Percentiles rank a stretch among this genome's conserved stretches.
These are phyloP conservation scores for Orthonyx spaldingii DNA, from an alignment of 2,113 vertebrate genomes.

Conservation along the genomic window DNA sequence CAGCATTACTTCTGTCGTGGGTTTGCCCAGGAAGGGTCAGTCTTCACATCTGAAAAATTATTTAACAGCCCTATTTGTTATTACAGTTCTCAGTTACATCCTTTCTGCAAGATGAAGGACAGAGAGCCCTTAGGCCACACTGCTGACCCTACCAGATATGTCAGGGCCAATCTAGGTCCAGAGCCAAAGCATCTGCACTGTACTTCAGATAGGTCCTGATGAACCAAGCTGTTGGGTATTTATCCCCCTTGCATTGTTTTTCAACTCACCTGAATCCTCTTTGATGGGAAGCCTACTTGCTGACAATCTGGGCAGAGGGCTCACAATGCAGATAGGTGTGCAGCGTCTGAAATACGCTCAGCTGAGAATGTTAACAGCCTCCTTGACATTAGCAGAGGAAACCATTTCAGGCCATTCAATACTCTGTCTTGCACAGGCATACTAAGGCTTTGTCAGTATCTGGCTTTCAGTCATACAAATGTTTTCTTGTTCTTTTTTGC, in stretches of 20 bases:
- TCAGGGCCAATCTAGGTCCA: background rate
- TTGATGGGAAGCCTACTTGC: background rate
- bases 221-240: background rate
- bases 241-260: background rate
- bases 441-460: background rate
- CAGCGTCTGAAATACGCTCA: background rate
- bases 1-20: background rate
- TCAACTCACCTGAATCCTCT: background rate
- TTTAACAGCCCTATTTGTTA: background rate
- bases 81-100: background rate
- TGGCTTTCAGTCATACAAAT: background rate
- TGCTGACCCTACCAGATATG: background rate
- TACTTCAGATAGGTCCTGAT: background rate
- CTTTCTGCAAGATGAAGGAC: background rate
- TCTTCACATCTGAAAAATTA: background rate
- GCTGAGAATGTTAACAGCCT: background rate
- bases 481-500: background rate
- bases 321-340: background rate
- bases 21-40: no score
- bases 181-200: background rate
- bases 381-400: background rate
- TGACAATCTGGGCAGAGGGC: background rate
- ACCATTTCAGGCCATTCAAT: background rate
- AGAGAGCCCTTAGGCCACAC: background rate
- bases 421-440: background rate